Evolutionary conservation across 2,888 invertebrate species (phyloP).

Genomic region (Orthosia gracilis): DNA sequence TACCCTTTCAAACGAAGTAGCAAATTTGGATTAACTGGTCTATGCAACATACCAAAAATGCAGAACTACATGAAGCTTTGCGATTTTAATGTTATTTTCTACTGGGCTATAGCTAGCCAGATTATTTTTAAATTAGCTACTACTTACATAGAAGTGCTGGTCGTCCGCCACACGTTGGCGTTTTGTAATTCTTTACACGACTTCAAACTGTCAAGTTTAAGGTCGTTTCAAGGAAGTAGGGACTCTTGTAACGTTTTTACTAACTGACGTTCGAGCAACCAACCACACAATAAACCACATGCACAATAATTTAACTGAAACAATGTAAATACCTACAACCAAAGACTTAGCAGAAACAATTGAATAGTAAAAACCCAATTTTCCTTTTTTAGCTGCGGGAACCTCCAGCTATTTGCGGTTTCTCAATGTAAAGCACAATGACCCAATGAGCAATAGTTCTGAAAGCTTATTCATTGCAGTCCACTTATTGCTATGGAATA

Average conservation of each 20-base stretch:
- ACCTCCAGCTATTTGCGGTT: slow-evolving; percentile 41
- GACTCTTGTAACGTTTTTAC: neutral
- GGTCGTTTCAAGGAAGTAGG: neutral
- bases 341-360: slow-evolving; percentile 4
- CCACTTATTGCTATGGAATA: slow-evolving; percentile 28
- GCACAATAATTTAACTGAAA: slow-evolving; percentile 13
- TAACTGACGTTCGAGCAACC: neutral
- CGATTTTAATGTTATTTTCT: too few relatives aligned
- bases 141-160: neutral
- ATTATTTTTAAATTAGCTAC: neutral
- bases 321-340: slow-evolving; percentile 4
- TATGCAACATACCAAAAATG: too few relatives aligned
- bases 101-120: too few relatives aligned
- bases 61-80: too few relatives aligned
- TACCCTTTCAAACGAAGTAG: too few relatives aligned
- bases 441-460: slow-evolving; percentile 16
- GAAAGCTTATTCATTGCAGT: slow-evolving; percentile 26
- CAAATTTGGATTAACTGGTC: too few relatives aligned
- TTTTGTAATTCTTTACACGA: neutral
- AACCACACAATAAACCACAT: neutral
- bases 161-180: neutral
- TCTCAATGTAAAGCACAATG: slow-evolving; percentile 19
- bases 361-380: slow-evolving; percentile 28
- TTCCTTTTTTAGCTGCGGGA: slow-evolving; percentile 29
- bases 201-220: slow-evolving; percentile 8